A percentile compares a stretch with the other conserved stretches of the same genome.
Evolutionary conservation across 2,797 vertebrate species (phyloP).

Genomic region (Gallirallus australis): DNA sequence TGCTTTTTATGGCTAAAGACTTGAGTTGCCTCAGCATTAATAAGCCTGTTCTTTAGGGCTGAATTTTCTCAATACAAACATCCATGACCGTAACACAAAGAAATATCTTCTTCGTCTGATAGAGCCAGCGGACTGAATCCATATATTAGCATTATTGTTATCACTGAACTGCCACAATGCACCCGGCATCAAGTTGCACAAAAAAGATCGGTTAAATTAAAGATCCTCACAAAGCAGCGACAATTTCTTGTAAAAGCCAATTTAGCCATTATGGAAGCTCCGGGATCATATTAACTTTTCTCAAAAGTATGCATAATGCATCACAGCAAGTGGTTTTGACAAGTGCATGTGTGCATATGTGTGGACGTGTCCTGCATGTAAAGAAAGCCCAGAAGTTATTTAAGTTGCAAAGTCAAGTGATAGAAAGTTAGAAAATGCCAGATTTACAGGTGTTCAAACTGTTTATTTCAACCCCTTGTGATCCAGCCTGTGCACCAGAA

Average conservation of each 20-base stretch:
- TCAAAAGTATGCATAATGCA: slow-evolving; percentile 42
- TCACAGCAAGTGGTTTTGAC: slow-evolving; percentile 45
- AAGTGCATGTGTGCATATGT: neutral
- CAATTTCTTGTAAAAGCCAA: slow-evolving; percentile 59
- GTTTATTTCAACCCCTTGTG: neutral
- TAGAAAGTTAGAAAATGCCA: slow-evolving; percentile 18
- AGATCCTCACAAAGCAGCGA: slow-evolving; percentile 6
- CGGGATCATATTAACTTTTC: slow-evolving; percentile 49
- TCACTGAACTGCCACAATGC: slow-evolving; percentile 16
- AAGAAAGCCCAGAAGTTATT: slow-evolving; percentile 27
- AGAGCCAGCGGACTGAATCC: slow-evolving; percentile 37
- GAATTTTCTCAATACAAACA: slow-evolving; percentile 56
- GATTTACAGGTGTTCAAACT: slow-evolving; percentile 28
- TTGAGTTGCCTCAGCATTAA: slow-evolving; percentile 29
- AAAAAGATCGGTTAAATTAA: slow-evolving; percentile 59
- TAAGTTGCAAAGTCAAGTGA: slow-evolving; percentile 27
- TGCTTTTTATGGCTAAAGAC: slow-evolving; percentile 40
- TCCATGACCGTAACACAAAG: slow-evolving; percentile 32
- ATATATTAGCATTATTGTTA: slow-evolving; percentile 40
- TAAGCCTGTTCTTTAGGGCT: slow-evolving; percentile 52
- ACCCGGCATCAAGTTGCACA: slow-evolving; percentile 4
- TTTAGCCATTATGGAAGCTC: slow-evolving; percentile 37
- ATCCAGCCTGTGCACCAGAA: neutral
- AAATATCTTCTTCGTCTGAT: slow-evolving; percentile 28
- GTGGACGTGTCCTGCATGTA: slow-evolving; percentile 13